phyloP scores from a whole-genome alignment of 1,140 invertebrate species.

The Zaprionus davidi region DNA sequence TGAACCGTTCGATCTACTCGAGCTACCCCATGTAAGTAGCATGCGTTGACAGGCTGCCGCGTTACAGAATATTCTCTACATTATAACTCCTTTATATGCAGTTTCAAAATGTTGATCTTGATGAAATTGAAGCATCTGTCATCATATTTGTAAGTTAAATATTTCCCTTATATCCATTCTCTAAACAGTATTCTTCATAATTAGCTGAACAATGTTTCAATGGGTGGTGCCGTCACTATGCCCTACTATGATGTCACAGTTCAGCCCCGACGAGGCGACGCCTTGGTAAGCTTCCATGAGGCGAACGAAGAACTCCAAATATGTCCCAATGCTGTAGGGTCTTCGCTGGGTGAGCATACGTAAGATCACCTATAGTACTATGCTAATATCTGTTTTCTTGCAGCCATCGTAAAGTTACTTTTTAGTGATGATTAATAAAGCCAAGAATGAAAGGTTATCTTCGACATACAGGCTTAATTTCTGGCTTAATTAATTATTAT shows the following conservation, averaged over 20 bases:
- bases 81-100: background rate
- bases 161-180: rapidly evolving
- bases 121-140: slow-evolving; percentile 24
- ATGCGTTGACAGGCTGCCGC: background rate
- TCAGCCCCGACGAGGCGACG: slow-evolving; percentile 38
- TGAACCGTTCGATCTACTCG: slow-evolving; percentile 11
- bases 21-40: slow-evolving; percentile 6
- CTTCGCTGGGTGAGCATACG: slow-evolving; percentile 34
- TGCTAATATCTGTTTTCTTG: background rate
- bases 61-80: background rate
- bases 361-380: background rate
- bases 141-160: slow-evolving; percentile 55
- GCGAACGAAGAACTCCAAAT: slow-evolving; percentile 27
- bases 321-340: slow-evolving; percentile 54
- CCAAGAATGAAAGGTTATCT: background rate
- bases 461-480: background rate
- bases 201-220: slow-evolving; percentile 42
- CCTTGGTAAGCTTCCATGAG: slow-evolving; percentile 29
- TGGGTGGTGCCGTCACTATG: slow-evolving; percentile 45
- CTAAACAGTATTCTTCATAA: background rate
- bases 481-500: no score
- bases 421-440: background rate
- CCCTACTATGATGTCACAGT: slow-evolving; percentile 1
- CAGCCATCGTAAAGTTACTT: slow-evolving; percentile 54
- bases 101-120: slow-evolving; percentile 5